A percentile compares a stretch with the other conserved stretches of the same genome.
Evolutionary conservation across 1,140 invertebrate species (phyloP).

Genomic region (Listronotus bonariensis): DNA sequence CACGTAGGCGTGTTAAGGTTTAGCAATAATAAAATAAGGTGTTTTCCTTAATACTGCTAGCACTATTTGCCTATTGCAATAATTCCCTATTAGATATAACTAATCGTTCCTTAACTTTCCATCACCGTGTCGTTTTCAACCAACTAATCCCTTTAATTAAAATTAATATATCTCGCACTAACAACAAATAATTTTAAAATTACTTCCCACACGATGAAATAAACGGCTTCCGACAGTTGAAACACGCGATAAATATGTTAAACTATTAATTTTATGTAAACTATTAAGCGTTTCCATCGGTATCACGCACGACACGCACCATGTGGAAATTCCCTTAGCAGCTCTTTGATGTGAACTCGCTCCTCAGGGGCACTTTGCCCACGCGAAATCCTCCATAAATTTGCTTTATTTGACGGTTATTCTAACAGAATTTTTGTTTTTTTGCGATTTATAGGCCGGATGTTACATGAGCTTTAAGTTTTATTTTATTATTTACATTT

Average conservation of each 20-base stretch:
- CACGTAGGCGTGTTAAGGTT: too few relatives aligned
- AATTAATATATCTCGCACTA: slow-evolving; percentile 9
- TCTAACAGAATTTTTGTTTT: too few relatives aligned
- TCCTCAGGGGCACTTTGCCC: slow-evolving; percentile 2
- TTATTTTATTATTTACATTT: too few relatives aligned
- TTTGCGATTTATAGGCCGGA: too few relatives aligned
- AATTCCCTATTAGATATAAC: too few relatives aligned
- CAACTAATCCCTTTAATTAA: background rate
- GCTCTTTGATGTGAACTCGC: slow-evolving; percentile 12
- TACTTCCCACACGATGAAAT: slow-evolving; percentile 7
- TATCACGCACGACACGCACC: slow-evolving; percentile 21
- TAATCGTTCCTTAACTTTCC: too few relatives aligned
- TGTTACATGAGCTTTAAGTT: too few relatives aligned
- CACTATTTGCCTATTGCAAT: too few relatives aligned
- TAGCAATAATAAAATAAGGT: too few relatives aligned
- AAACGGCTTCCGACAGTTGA: slow-evolving; percentile 14
- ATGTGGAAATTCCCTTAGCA: slow-evolving; percentile 16
- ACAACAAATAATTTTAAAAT: slow-evolving; percentile 17
- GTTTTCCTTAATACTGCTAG: too few relatives aligned
- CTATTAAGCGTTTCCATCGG: slow-evolving; percentile 22
- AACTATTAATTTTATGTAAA: slow-evolving; percentile 30
- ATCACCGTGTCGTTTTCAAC: background rate
- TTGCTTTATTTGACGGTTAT: background rate
- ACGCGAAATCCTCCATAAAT: slow-evolving; percentile 20
- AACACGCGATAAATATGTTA: slow-evolving; percentile 26